phyloP scores from a whole-genome alignment of 2,888 invertebrate species.

The Dorcus hopei region DNA sequence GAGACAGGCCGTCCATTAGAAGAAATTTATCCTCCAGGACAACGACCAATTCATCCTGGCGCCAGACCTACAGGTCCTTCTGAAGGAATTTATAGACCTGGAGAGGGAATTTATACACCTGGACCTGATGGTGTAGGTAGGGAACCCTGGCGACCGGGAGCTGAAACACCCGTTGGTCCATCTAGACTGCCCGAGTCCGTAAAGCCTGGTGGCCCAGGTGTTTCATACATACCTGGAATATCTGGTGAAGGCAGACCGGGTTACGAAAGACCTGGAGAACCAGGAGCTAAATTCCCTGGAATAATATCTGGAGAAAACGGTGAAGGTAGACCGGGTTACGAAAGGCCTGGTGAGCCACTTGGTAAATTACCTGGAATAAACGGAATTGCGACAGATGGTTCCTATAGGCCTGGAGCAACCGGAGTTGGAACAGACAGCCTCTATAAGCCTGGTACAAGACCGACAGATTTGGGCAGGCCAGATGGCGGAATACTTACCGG shows the following conservation, averaged over 20 bases:
- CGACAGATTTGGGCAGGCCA: constrained; percentile 14
- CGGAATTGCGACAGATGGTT: not conserved
- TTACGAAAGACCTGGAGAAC: no score
- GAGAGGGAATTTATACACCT: no score
- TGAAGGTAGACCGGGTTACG: no score
- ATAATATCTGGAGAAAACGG: no score
- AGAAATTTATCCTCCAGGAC: constrained; percentile 2
- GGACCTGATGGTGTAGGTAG: not conserved
- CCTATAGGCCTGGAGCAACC: not conserved
- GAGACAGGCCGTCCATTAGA: not conserved
- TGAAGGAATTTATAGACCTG: no score
- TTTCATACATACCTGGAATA: constrained; percentile 8
- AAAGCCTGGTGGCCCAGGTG: not conserved
- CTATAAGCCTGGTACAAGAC: constrained; percentile 3
- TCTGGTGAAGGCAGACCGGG: not conserved
- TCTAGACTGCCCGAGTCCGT: constrained; percentile 8
- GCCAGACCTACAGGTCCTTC: no score
- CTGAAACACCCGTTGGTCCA: not conserved
- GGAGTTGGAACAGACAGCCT: not conserved
- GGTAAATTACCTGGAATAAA: constrained; percentile 8
- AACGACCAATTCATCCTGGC: not conserved
- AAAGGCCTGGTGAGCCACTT: constrained; percentile 10
- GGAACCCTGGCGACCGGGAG: constrained; percentile 1
- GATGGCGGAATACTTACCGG: constrained; percentile 3
- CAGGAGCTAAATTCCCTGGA: no score